A percentile compares a stretch with the other conserved stretches of the same genome.
These are phyloP conservation scores for Lerema accius DNA, from an alignment of 1,140 invertebrate species.

Conservation along the genomic window DNA sequence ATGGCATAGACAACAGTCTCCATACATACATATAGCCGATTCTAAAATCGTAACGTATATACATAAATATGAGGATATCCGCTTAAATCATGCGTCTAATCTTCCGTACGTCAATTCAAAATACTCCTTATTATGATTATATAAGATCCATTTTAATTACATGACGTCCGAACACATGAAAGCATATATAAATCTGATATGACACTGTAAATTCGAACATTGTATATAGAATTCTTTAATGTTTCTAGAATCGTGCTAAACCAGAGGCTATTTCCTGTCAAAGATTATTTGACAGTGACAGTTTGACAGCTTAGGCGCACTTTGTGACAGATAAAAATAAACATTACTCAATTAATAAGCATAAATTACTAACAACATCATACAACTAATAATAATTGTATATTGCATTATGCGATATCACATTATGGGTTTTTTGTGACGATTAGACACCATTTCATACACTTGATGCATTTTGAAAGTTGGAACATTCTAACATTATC, in stretches of 20 bases:
- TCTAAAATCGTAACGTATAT: conserved; percentile 29
- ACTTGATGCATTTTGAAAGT: conserved; percentile 4
- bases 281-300: conserved; percentile 12
- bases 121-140: neutral
- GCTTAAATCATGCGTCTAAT: neutral
- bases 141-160: neutral
- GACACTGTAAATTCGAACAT: conserved; percentile 68
- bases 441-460: conserved; percentile 13
- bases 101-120: neutral
- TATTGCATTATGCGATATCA: conserved; percentile 19
- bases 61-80: conserved; percentile 15
- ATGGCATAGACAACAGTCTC: conserved; percentile 63
- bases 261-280: conserved; percentile 9
- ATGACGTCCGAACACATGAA: conserved; percentile 1
- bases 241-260: conserved; percentile 10
- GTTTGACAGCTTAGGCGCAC: conserved; percentile 19
- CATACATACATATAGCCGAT: conserved; percentile 38
- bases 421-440: conserved; percentile 8
- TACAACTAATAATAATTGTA: neutral
- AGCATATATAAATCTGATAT: conserved; percentile 58
- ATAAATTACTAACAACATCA: conserved; percentile 3
- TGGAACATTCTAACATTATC: conserved; percentile 25
- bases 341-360: neutral
- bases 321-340: conserved; percentile 30
- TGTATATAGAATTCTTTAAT: conserved; percentile 38